Percentiles rank a stretch among this genome's conserved stretches.
Evolutionary conservation across 2,888 invertebrate genomes (phyloP).

Genomic region (Ectemnius lituratus): DNA sequence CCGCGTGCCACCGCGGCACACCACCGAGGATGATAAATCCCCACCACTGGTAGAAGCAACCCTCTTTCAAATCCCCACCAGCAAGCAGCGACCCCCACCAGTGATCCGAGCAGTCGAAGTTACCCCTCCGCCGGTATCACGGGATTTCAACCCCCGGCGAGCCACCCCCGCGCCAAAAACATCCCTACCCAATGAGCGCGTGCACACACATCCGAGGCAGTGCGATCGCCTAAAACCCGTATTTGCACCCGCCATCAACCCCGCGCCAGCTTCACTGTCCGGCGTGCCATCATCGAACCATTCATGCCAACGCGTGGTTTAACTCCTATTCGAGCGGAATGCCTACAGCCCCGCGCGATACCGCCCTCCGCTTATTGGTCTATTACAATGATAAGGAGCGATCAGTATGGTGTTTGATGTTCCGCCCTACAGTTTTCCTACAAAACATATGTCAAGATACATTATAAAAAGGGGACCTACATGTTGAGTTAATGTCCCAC

Average conservation of each 20-base stretch:
- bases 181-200: background rate
- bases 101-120: background rate
- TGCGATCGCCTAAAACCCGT: slow-evolving; percentile 37
- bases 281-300: slow-evolving; percentile 34
- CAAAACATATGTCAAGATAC: no score
- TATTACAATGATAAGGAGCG: no score
- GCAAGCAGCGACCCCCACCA: slow-evolving; percentile 24
- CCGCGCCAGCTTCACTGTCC: slow-evolving; percentile 17
- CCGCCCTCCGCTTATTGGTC: no score
- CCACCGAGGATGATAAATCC: slow-evolving; percentile 69
- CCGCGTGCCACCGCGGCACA: slow-evolving; percentile 76
- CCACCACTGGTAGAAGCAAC: slow-evolving; percentile 36
- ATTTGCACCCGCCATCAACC: slow-evolving; percentile 43
- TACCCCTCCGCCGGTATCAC: slow-evolving; percentile 21
- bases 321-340: slow-evolving; percentile 44
- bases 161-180: slow-evolving; percentile 12
- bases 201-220: no score
- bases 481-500: no score
- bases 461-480: no score
- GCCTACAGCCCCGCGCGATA: no score
- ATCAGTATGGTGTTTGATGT: no score
- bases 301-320: slow-evolving; percentile 42
- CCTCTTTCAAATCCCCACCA: slow-evolving; percentile 26
- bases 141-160: slow-evolving; percentile 3
- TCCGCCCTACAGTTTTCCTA: no score